Evolutionary conservation across 2,888 invertebrate genomes (phyloP).

Genomic region (Coleophora deauratella): DNA sequence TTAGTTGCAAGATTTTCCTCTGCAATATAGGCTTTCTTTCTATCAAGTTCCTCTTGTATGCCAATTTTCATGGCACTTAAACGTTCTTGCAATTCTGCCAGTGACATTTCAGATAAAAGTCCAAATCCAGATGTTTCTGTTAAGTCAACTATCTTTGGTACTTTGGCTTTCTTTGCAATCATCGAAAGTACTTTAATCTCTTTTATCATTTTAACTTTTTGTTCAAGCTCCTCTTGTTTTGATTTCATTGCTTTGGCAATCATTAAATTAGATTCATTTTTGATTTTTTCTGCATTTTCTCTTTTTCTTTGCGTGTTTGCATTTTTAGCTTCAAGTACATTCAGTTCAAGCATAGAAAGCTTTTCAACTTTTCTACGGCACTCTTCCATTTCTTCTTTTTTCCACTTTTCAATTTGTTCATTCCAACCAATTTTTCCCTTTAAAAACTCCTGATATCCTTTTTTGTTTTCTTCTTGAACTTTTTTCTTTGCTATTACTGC

Average conservation of each 20-base stretch:
- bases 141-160: slow-evolving; percentile 72
- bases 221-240: slow-evolving; percentile 65
- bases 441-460: slow-evolving; percentile 62
- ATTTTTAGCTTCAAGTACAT: slow-evolving; percentile 42
- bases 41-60: slow-evolving; percentile 68
- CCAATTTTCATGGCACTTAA: slow-evolving; percentile 61
- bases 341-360: slow-evolving; percentile 41
- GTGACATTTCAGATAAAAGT: slow-evolving; percentile 77
- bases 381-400: slow-evolving; percentile 56
- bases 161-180: slow-evolving; percentile 65
- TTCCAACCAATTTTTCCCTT: slow-evolving; percentile 64
- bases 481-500: slow-evolving; percentile 72
- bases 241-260: slow-evolving; percentile 50
- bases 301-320: slow-evolving; percentile 37
- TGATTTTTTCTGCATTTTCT: slow-evolving; percentile 39
- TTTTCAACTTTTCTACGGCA: slow-evolving; percentile 62
- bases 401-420: slow-evolving; percentile 68
- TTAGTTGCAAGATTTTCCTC: slow-evolving; percentile 57
- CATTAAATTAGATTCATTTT: slow-evolving; percentile 40
- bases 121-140: slow-evolving; percentile 75
- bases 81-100: slow-evolving; percentile 75
- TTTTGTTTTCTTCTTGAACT: slow-evolving; percentile 57
- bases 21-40: slow-evolving; percentile 55
- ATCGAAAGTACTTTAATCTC: slow-evolving; percentile 64
- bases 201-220: slow-evolving; percentile 60